phyloP scores from a whole-genome alignment of 2,888 invertebrate species.

The Tetragnatha montana region DNA sequence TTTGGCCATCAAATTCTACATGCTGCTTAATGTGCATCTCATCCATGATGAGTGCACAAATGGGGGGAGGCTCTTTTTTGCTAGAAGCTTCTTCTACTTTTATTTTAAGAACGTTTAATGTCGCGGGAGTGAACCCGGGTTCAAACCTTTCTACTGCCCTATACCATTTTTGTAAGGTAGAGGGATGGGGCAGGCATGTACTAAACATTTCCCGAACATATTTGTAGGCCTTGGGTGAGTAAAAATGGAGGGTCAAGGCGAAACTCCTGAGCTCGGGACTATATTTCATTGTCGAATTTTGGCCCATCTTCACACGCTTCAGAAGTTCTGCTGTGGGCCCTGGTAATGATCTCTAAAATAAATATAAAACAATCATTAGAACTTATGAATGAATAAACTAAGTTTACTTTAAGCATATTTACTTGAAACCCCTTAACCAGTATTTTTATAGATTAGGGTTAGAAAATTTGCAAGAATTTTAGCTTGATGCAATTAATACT shows the following conservation, averaged over 20 bases:
- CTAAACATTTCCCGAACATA: constrained; percentile 19
- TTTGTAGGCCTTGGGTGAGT: constrained; percentile 16
- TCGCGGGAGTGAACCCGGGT: constrained; percentile 2
- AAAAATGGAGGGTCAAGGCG: constrained; percentile 27
- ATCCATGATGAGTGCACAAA: constrained; percentile 37
- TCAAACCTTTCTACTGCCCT: not conserved
- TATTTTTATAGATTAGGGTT: too few species aligned
- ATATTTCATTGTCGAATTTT: not conserved
- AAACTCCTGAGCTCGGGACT: constrained; percentile 1
- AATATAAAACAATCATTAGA: too few species aligned
- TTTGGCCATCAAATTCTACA: constrained; percentile 35
- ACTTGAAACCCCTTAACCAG: too few species aligned
- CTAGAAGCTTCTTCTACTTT: not conserved
- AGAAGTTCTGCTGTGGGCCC: not conserved
- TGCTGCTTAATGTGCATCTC: constrained; percentile 44
- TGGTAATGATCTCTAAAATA: not conserved
- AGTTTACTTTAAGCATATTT: too few species aligned
- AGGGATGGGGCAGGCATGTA: not conserved
- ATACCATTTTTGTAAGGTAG: not conserved
- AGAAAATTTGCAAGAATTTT: too few species aligned
- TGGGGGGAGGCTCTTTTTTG: not conserved
- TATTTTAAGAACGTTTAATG: constrained; percentile 2
- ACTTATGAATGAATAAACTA: too few species aligned
- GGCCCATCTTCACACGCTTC: not conserved
- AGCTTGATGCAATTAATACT: too few species aligned